These are phyloP conservation scores for Synanthedon tipuliformis DNA, from an alignment of 2,888 invertebrate genomes.

Conservation along the genomic window DNA sequence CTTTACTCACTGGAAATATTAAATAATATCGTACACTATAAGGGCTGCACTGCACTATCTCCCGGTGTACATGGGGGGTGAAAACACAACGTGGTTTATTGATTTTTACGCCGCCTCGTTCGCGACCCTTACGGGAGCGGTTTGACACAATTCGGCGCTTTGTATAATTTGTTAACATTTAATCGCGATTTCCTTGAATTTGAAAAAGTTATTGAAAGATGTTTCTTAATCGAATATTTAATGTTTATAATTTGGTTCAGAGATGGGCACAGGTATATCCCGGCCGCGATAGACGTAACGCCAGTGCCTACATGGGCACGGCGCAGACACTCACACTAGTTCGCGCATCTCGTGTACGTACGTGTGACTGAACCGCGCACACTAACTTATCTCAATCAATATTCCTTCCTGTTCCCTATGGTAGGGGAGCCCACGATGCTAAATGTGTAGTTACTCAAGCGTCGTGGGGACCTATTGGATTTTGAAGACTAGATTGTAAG, in stretches of 20 bases:
- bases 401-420: constrained; percentile 44
- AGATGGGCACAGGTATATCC: constrained; percentile 21
- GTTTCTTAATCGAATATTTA: constrained; percentile 13
- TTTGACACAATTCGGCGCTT: constrained; percentile 5
- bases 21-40: constrained; percentile 30
- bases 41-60: constrained; percentile 36
- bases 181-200: not conserved
- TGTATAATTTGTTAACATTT: not conserved
- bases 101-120: constrained; percentile 42
- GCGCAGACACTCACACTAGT: constrained; percentile 20
- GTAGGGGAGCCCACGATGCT: too few species aligned
- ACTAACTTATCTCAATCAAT: constrained; percentile 57
- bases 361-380: constrained; percentile 25
- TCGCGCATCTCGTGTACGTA: constrained; percentile 19
- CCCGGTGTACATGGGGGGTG: constrained; percentile 10
- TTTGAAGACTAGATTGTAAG: too few species aligned
- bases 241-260: constrained; percentile 23
- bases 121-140: constrained; percentile 20
- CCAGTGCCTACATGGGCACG: constrained; percentile 27
- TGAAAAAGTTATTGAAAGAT: not conserved
- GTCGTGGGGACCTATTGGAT: too few species aligned
- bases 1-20: constrained; percentile 49
- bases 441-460: too few species aligned
- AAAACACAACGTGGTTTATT: constrained; percentile 41
- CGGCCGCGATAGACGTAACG: constrained; percentile 13